Evolutionary conservation across 2,888 invertebrate genomes (phyloP).

Genomic region (Caprella mutica): DNA sequence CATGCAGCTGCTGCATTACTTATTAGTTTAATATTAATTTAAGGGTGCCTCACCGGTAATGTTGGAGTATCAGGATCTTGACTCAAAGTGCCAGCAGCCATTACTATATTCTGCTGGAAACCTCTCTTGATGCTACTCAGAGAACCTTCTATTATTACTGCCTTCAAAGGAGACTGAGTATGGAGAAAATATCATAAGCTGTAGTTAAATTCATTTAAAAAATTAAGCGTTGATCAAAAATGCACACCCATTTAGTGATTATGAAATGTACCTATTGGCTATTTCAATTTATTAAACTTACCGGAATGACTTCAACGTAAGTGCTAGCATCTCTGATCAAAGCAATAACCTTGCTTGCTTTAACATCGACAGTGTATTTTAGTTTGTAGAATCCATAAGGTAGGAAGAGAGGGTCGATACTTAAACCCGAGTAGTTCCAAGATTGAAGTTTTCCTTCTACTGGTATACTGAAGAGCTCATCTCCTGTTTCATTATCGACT

Average conservation of each 20-base stretch:
- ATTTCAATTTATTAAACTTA: background rate
- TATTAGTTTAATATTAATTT: too few species aligned
- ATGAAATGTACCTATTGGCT: too few species aligned
- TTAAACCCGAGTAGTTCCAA: slow-evolving; percentile 22
- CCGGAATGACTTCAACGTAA: slow-evolving; percentile 11
- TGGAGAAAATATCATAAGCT: too few species aligned
- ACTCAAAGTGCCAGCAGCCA: slow-evolving; percentile 39
- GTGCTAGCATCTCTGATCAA: slow-evolving; percentile 13
- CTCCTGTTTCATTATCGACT: background rate
- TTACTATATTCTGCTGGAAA: slow-evolving; percentile 36
- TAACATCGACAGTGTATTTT: slow-evolving; percentile 9
- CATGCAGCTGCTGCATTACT: too few species aligned
- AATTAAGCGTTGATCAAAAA: too few species aligned
- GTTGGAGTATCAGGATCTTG: slow-evolving; percentile 40
- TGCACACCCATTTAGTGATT: too few species aligned
- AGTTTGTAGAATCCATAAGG: slow-evolving; percentile 16
- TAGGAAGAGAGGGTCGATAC: slow-evolving; percentile 11
- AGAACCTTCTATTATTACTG: slow-evolving; percentile 38
- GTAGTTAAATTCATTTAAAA: too few species aligned
- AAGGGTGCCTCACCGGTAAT: too few species aligned
- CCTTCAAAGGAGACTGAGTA: slow-evolving; percentile 38
- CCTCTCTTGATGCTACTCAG: slow-evolving; percentile 37
- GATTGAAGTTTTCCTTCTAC: slow-evolving; percentile 10
- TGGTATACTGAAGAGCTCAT: background rate
- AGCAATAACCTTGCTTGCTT: slow-evolving; percentile 17